Base-by-base conservation (phyloP, 2,113 vertebrate genomes). In the Madoqua kirkii region DNA sequence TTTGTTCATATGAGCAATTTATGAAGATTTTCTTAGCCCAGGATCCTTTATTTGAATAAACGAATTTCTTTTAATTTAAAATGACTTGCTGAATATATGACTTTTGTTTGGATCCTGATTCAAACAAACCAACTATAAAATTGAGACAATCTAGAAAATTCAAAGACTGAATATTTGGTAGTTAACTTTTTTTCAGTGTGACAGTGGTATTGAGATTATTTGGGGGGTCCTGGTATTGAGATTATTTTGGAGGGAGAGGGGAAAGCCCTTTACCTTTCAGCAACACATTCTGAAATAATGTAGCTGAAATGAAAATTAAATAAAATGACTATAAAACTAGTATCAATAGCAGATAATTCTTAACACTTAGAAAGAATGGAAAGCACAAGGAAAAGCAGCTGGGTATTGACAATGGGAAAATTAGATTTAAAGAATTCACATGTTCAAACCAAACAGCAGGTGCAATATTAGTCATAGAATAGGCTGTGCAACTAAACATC, bases 1-100 rank as follows among this genome's bases (percentile, higher is more conserved):
- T 98, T 98, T 98, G 92, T 98, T 98, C 97, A 96, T 94, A 62
- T 50, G 54, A 96, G 79, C 97, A 98, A 91, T 98, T 98, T 97
- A 92, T 85, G 93, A 92, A 97, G 95, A 97, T 97, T 98, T 97
- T 71, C 95, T 95, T 92, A 91, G 8, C 40, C 36, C 55, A 91
- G 48, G 94, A 96, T 91, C 45, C 60, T 97, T 40, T 98, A 87
- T 64, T 81, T 93, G 87, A 97, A 97, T n/a, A 95, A 97, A 91
- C 21, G 67, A 96, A 97, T 71, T 55, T 87, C 48, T 81, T 79
- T 29, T 50, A 31, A 91, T 96, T 57, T 96, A 87, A 87, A 91
- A 81, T 81, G 90, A 92, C 76, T 95, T 95, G 10, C 17, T 91
- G 57, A 96, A 45, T 88, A 71, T 78, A 21, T 95, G 85, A 93